These are phyloP conservation scores for Cheilosia vulpina DNA, from an alignment of 2,888 invertebrate species.

Conservation along the genomic window DNA sequence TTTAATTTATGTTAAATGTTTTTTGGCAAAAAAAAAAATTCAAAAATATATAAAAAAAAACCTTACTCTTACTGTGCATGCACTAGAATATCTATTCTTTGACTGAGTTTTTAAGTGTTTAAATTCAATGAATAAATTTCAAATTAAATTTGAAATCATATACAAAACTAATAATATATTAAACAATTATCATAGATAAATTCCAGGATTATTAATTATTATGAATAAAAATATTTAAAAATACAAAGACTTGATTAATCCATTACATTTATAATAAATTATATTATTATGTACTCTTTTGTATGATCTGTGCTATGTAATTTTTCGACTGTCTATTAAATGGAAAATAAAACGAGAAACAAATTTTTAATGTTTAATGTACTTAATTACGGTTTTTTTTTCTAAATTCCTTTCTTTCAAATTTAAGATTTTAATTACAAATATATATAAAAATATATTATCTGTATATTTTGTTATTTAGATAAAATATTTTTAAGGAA, in stretches of 20 bases:
- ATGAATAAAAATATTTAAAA: conserved; percentile 27
- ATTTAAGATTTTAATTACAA: conserved; percentile 9
- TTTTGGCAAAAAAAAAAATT: conserved; percentile 25
- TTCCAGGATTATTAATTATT: conserved; percentile 30
- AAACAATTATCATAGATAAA: conserved; percentile 39
- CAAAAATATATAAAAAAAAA: conserved; percentile 9
- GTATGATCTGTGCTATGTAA: conserved; percentile 46
- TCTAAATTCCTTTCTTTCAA: background rate
- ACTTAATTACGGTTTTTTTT: background rate
- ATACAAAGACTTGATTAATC: conserved; percentile 45
- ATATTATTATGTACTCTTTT: conserved; percentile 22
- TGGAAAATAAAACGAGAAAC: conserved; percentile 11
- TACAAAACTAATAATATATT: background rate
- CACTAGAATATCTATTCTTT: conserved; percentile 15
- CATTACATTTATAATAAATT: conserved; percentile 11
- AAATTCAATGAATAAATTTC: conserved; percentile 10
- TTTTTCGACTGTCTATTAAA: conserved; percentile 54
- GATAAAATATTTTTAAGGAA: conserved; percentile 22
- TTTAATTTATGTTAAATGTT: conserved; percentile 38
- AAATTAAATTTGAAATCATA: conserved; percentile 40
- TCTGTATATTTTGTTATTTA: conserved; percentile 40
- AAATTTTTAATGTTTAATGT: conserved; percentile 22
- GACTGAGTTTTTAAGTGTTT: conserved; percentile 27
- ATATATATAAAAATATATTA: background rate
- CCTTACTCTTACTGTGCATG: conserved; percentile 18